These are phyloP conservation scores for Acipenser transmontanus DNA, from an alignment of 2,797 vertebrate species.

Conservation along the genomic window DNA sequence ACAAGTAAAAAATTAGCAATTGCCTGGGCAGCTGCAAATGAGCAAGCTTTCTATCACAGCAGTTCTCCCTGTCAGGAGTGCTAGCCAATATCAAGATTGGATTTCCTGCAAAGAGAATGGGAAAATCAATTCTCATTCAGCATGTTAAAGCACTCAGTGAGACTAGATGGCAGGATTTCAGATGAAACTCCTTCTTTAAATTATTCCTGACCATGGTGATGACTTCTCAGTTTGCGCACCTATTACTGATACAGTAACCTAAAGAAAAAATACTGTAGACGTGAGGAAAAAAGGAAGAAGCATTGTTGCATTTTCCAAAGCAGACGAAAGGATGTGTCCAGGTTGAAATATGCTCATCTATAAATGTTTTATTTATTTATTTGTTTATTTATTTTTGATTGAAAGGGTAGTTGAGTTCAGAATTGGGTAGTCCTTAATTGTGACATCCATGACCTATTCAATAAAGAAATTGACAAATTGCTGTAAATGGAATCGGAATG, in stretches of 20 bases:
- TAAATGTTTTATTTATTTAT: no score
- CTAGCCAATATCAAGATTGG: conserved; percentile 30
- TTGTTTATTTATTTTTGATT: no score
- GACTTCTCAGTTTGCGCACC: conserved; percentile 15
- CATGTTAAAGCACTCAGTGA: conserved; percentile 18
- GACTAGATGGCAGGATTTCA: conserved; percentile 15
- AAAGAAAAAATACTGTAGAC: conserved; percentile 17
- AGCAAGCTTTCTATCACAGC: background rate
- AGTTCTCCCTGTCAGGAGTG: conserved; percentile 14
- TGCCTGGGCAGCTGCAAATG: background rate
- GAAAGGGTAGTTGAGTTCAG: no score
- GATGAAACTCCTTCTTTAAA: conserved; percentile 24
- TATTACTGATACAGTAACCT: conserved; percentile 22
- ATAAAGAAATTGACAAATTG: no score
- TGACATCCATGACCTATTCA: no score
- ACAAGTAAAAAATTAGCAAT: background rate
- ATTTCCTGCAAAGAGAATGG: conserved; percentile 25
- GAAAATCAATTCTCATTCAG: conserved; percentile 31
- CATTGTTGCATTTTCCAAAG: no score
- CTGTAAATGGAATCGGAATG: no score
- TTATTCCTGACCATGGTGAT: conserved; percentile 18
- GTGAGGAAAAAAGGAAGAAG: background rate
- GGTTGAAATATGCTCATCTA: no score
- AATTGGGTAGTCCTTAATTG: no score
- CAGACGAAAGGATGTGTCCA: no score